A percentile compares a stretch with the other conserved stretches of the same genome.
phyloP scores from a whole-genome alignment of 1,140 invertebrate species.

The Nephotettix cincticeps region DNA sequence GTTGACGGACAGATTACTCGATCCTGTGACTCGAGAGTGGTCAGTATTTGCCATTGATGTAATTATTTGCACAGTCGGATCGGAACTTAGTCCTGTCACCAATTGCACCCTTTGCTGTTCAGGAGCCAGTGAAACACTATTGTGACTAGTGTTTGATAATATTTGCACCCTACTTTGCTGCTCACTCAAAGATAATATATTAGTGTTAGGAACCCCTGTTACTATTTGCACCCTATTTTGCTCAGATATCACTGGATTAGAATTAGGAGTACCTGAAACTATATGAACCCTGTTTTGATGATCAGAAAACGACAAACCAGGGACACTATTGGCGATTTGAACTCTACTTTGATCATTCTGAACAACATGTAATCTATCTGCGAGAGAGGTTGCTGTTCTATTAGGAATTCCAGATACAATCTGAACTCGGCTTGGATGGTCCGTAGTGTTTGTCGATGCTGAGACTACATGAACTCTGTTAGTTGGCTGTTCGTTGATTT shows the following conservation, averaged over 20 bases:
- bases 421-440: slow-evolving; percentile 25
- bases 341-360: slow-evolving; percentile 29
- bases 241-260: slow-evolving; percentile 30
- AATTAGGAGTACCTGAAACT: slow-evolving; percentile 34
- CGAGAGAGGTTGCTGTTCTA: background rate
- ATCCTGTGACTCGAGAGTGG: background rate
- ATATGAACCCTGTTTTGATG: slow-evolving; percentile 33
- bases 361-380: slow-evolving; percentile 7
- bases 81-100: slow-evolving; percentile 17
- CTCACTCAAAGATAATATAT: slow-evolving; percentile 22
- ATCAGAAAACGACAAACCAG: background rate
- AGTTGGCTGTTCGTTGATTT: slow-evolving; percentile 28
- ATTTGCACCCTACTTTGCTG: slow-evolving; percentile 30
- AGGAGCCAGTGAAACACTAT: slow-evolving; percentile 18
- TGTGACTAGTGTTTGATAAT: slow-evolving; percentile 20
- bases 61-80: slow-evolving; percentile 30
- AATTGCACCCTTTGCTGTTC: slow-evolving; percentile 25
- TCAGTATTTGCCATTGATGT: slow-evolving; percentile 23
- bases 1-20: background rate
- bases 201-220: slow-evolving; percentile 31
- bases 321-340: slow-evolving; percentile 17
- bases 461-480: slow-evolving; percentile 28
- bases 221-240: slow-evolving; percentile 39
- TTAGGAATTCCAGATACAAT: slow-evolving; percentile 35
- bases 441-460: slow-evolving; percentile 15